Conservation (phyloP, 1,140 invertebrate genomes). For the Steinernema khuongi region DNA sequence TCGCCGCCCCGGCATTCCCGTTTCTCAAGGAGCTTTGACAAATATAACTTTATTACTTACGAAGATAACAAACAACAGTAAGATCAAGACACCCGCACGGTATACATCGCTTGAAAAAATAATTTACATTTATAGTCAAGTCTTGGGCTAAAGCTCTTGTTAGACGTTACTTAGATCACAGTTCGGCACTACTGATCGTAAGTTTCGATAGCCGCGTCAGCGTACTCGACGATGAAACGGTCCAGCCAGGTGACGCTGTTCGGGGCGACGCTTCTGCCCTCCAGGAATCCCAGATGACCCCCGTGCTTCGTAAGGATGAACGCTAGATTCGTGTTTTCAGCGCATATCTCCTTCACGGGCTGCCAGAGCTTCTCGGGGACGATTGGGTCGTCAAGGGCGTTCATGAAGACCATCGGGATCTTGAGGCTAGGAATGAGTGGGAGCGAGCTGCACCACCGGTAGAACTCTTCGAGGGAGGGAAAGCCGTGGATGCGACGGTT, state of each 20-base stretch:
- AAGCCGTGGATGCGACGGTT: slow-evolving; percentile 72
- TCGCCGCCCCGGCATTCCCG: too few species aligned
- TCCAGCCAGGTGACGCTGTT: slow-evolving; percentile 84
- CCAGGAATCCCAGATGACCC: slow-evolving; percentile 85
- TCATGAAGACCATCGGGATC: slow-evolving; percentile 80
- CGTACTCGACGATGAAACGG: slow-evolving; percentile 68
- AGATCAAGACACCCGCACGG: too few species aligned
- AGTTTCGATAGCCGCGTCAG: slow-evolving; percentile 52
- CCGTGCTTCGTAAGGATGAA: slow-evolving; percentile 79
- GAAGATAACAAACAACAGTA: too few species aligned
- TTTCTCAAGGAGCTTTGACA: too few species aligned
- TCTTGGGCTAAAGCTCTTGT: not conserved
- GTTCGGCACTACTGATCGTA: slow-evolving; percentile 14
- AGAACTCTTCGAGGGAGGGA: slow-evolving; percentile 71
- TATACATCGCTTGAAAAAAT: too few species aligned
- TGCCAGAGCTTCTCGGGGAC: slow-evolving; percentile 71
- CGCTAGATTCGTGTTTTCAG: slow-evolving; percentile 68
- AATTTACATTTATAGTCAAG: too few species aligned
- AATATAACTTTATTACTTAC: too few species aligned
- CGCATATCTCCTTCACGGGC: slow-evolving; percentile 66
- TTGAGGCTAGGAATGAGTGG: slow-evolving; percentile 34
- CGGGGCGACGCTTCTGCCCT: slow-evolving; percentile 73
- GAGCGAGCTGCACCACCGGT: slow-evolving; percentile 71
- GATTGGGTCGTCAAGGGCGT: slow-evolving; percentile 79
- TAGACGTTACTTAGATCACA: slow-evolving; percentile 13